phyloP scores from a whole-genome alignment of 2,113 vertebrate species.

The Urocitellus parryii region DNA sequence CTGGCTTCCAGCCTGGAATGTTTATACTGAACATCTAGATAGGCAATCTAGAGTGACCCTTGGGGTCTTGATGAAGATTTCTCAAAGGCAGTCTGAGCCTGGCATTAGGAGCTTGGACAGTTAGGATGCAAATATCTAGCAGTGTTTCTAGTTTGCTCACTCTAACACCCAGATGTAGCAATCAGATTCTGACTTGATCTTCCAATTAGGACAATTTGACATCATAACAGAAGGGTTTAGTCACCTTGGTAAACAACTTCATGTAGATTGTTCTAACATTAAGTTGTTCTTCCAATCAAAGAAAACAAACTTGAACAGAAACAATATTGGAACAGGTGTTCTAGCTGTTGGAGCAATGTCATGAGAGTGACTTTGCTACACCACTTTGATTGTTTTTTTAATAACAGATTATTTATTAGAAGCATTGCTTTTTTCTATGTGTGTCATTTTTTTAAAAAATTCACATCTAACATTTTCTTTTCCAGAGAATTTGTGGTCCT shows the following conservation, averaged over 20 bases:
- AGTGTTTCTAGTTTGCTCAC: background rate
- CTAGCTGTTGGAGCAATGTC: conserved; percentile 59
- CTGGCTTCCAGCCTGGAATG: background rate
- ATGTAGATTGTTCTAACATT: background rate
- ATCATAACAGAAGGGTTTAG: background rate
- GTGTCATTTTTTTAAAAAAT: conserved; percentile 43
- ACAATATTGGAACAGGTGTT: conserved; percentile 62
- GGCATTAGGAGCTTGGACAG: accelerated
- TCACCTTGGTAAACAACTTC: conserved; percentile 3
- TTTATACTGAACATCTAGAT: conserved; percentile 32
- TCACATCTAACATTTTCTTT: conserved; percentile 65
- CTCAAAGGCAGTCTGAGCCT: background rate
- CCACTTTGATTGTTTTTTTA: conserved; percentile 76
- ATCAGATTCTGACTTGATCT: background rate
- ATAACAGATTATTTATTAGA: conserved; percentile 83
- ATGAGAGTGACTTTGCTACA: conserved; percentile 75
- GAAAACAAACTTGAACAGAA: conserved; percentile 6
- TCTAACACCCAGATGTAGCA: background rate
- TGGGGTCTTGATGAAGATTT: background rate
- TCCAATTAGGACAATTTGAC: background rate
- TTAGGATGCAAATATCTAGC: background rate
- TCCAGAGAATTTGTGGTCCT: conserved; percentile 57
- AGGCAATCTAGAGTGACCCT: background rate
- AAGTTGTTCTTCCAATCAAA: background rate
- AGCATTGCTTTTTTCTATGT: conserved; percentile 69